Conservation (phyloP, 2,797 vertebrate genomes). For the Naso thynnoides region DNA sequence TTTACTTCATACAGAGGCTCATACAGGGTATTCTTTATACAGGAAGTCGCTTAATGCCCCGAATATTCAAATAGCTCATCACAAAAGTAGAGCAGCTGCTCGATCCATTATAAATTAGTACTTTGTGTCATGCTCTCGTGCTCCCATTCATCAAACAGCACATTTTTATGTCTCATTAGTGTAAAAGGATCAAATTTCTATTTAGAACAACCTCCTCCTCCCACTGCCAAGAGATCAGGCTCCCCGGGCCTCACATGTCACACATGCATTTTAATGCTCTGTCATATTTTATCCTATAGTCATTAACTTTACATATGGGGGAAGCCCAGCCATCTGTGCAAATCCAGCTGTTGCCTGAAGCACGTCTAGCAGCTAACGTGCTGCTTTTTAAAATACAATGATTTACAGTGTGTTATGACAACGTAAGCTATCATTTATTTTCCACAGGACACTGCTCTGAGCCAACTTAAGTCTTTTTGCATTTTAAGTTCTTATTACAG, state of each 20-base stretch:
- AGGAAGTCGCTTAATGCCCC: not conserved
- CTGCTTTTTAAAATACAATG: slow-evolving; percentile 1
- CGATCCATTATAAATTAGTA: slow-evolving; percentile 24
- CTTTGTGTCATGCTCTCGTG: slow-evolving; percentile 27
- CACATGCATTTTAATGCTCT: slow-evolving; percentile 64
- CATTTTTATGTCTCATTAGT: slow-evolving; percentile 28
- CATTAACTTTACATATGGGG: slow-evolving; percentile 60
- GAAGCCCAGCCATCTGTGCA: slow-evolving; percentile 63
- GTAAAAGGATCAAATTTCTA: slow-evolving; percentile 41
- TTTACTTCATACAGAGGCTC: not conserved
- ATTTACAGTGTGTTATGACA: slow-evolving; percentile 5
- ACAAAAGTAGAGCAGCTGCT: slow-evolving; percentile 24
- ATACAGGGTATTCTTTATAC: not conserved
- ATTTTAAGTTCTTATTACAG: slow-evolving; percentile 23
- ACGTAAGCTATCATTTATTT: not conserved
- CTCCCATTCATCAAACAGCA: slow-evolving; percentile 41
- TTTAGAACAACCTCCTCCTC: slow-evolving; percentile 33
- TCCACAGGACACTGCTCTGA: slow-evolving; percentile 6
- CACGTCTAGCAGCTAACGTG: slow-evolving; percentile 14
- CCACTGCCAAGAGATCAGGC: slow-evolving; percentile 32
- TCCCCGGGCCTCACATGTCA: slow-evolving; percentile 16
- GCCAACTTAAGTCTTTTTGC: not conserved
- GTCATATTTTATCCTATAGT: slow-evolving; percentile 52
- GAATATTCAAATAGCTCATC: slow-evolving; percentile 1
- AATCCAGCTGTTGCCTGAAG: slow-evolving; percentile 56